Conservation (phyloP, 2,888 invertebrate genomes). For the Leptura quadrifasciata region DNA sequence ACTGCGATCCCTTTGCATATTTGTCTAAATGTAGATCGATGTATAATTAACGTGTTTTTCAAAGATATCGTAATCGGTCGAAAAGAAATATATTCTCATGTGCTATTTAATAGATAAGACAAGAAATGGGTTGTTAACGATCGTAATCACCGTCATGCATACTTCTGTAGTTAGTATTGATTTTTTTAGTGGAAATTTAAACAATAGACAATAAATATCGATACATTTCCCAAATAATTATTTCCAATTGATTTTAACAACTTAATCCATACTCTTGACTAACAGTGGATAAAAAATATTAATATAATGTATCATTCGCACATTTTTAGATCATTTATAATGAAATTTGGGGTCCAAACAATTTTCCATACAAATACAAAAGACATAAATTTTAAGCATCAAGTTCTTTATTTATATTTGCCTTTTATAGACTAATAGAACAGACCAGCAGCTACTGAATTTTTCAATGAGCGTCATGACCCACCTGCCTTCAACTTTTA, state of each 20-base stretch:
- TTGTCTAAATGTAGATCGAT: conserved; percentile 54
- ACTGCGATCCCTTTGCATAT: conserved; percentile 52
- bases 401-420: neutral
- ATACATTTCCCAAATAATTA: neutral
- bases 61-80: conserved; percentile 37
- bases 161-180: neutral
- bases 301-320: neutral
- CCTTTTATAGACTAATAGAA: no score
- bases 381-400: neutral
- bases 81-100: conserved; percentile 44
- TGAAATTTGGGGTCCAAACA: neutral
- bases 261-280: neutral
- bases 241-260: neutral
- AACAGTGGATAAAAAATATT: conserved; percentile 3
- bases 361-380: neutral
- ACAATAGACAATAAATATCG: conserved; percentile 23
- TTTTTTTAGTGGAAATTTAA: neutral
- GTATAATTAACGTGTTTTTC: conserved; percentile 47
- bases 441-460: no score
- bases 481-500: no score
- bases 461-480: no score
- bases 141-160: conserved; percentile 19
- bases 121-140: conserved; percentile 38
- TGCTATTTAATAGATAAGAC: conserved; percentile 40
- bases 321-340: neutral